A percentile compares a stretch with the other conserved stretches of the same genome.
Evolutionary conservation across 2,888 invertebrate species (phyloP).

Genomic region (Clivina fossor): DNA sequence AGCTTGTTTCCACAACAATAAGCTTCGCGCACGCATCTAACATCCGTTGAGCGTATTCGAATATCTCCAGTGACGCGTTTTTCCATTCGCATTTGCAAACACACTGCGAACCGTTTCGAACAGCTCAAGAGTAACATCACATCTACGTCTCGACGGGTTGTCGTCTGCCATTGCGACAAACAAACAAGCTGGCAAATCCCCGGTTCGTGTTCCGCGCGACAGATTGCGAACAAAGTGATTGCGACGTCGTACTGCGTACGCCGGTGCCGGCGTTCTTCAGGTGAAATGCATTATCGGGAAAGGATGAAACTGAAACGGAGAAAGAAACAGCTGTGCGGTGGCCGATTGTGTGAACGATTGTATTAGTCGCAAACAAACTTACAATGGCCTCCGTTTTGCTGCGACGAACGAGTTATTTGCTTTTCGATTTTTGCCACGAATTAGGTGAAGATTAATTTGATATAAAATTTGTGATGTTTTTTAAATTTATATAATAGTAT

Average conservation of each 20-base stretch:
- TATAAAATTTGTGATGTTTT: no score
- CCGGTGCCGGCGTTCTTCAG: conserved; percentile 28
- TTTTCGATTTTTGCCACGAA: neutral
- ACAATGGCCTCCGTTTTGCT: conserved; percentile 14
- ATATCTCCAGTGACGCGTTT: no score
- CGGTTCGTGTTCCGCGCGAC: conserved; percentile 31
- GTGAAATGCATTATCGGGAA: conserved; percentile 35
- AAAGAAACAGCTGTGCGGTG: conserved; percentile 32
- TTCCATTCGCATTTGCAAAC: no score
- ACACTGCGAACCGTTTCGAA: no score
- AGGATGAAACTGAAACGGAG: no score
- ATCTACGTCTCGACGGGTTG: conserved; percentile 26
- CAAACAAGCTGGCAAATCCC: conserved; percentile 33
- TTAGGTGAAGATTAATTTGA: no score
- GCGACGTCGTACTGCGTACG: conserved; percentile 26
- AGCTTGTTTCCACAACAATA: no score
- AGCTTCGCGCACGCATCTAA: no score
- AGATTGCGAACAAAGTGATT: conserved; percentile 34
- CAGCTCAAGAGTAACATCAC: no score
- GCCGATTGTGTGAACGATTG: conserved; percentile 33
- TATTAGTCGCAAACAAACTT: conserved; percentile 32
- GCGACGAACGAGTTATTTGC: neutral
- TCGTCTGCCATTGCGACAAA: no score
- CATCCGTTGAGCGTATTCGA: no score
- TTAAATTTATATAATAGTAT: no score